Conservation (phyloP, 2,113 vertebrate genomes). For the Toxotes jaculatrix region DNA sequence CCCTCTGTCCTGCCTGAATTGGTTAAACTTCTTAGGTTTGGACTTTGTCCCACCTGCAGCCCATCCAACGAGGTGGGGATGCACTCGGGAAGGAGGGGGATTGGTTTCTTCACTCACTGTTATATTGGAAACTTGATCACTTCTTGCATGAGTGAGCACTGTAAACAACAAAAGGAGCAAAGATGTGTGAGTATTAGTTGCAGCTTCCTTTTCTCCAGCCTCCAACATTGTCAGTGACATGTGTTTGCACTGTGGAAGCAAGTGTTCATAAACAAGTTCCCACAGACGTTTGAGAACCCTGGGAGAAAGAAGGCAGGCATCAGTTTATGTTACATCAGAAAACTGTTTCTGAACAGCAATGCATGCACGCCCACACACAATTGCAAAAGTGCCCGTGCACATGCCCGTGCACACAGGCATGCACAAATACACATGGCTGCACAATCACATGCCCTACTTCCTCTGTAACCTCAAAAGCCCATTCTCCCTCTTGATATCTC, state of each 20-base stretch:
- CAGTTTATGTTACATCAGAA: slow-evolving; percentile 78
- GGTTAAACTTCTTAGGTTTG: slow-evolving; percentile 43
- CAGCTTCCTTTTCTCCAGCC: slow-evolving; percentile 42
- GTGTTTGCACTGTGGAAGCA: slow-evolving; percentile 31
- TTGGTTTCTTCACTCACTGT: slow-evolving; percentile 54
- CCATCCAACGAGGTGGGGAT: slow-evolving; percentile 36
- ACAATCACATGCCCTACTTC: slow-evolving; percentile 86
- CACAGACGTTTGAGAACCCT: slow-evolving; percentile 59
- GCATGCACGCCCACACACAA: slow-evolving; percentile 43
- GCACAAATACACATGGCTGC: slow-evolving; percentile 77
- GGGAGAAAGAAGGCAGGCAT: slow-evolving; percentile 60
- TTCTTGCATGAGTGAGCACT: slow-evolving; percentile 67
- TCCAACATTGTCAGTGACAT: slow-evolving; percentile 8
- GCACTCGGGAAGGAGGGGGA: slow-evolving; percentile 22
- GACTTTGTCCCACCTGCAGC: slow-evolving; percentile 56
- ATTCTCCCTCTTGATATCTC: slow-evolving; percentile 66
- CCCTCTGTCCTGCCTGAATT: slow-evolving; percentile 56
- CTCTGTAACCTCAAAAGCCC: slow-evolving; percentile 71
- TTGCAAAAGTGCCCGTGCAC: slow-evolving; percentile 46
- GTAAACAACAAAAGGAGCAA: slow-evolving; percentile 71
- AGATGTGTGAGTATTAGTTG: slow-evolving; percentile 58
- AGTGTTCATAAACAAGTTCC: slow-evolving; percentile 62
- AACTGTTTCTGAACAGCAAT: slow-evolving; percentile 51
- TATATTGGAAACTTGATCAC: slow-evolving; percentile 73
- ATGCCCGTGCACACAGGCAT: slow-evolving; percentile 28